These are phyloP conservation scores for Cantharis flavilabris DNA, from an alignment of 2,888 invertebrate genomes.

Conservation along the genomic window DNA sequence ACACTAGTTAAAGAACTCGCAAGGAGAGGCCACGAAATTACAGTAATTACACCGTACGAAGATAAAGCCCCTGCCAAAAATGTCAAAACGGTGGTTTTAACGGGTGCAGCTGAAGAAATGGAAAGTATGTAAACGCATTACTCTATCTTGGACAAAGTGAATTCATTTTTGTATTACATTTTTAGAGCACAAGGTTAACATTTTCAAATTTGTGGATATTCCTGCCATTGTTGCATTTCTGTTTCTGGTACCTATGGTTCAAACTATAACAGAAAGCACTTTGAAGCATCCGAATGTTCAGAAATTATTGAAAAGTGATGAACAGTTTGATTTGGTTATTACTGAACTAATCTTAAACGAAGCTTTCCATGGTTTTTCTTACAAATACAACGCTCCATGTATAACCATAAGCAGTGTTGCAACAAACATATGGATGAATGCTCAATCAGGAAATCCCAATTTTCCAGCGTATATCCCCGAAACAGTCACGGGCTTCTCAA, in stretches of 20 bases:
- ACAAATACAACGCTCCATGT: slow-evolving; percentile 38
- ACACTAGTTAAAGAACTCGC: slow-evolving; percentile 32
- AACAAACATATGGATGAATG: slow-evolving; percentile 33
- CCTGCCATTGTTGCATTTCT: background rate
- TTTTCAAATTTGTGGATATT: background rate
- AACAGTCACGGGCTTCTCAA: slow-evolving; percentile 32
- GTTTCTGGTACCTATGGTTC: background rate
- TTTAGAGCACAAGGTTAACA: background rate
- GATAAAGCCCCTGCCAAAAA: slow-evolving; percentile 53
- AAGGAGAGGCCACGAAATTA: background rate
- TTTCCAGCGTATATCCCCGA: slow-evolving; percentile 35
- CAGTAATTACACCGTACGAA: slow-evolving; percentile 32
- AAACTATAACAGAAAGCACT: slow-evolving; percentile 15
- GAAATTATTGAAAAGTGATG: slow-evolving; percentile 38
- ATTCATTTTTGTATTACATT: background rate
- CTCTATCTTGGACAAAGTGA: too few relatives aligned
- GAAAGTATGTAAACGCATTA: background rate
- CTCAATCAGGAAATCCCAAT: slow-evolving; percentile 40
- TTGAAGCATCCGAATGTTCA: slow-evolving; percentile 36
- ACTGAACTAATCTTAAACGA: slow-evolving; percentile 44
- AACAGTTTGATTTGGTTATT: slow-evolving; percentile 44
- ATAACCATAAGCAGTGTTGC: slow-evolving; percentile 35
- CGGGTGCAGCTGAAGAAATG: background rate
- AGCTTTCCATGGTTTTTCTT: slow-evolving; percentile 36
- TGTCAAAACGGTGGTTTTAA: slow-evolving; percentile 39